Evolutionary conservation across 2,797 vertebrate species (phyloP).

Genomic region (Etheostoma perlongum): DNA sequence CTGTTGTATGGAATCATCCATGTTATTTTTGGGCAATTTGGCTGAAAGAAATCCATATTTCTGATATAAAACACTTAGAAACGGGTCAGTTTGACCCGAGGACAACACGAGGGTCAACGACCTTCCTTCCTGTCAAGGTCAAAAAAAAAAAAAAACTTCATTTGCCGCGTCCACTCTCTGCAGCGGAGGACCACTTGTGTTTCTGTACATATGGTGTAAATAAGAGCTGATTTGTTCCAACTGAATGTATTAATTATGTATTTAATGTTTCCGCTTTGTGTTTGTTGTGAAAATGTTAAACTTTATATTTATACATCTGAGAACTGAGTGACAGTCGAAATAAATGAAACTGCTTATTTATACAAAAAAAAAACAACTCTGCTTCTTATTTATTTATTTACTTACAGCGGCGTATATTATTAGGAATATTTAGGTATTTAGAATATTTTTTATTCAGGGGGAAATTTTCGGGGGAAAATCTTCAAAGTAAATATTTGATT

Average conservation of each 20-base stretch:
- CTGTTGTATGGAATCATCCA: no score
- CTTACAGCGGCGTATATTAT: background rate
- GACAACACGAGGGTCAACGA: background rate
- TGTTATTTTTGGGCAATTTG: no score
- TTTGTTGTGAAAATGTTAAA: slow-evolving; percentile 89
- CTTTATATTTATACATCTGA: slow-evolving; percentile 89
- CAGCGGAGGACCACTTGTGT: slow-evolving; percentile 91
- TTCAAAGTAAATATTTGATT: no score
- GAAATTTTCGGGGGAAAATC: no score
- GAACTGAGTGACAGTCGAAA: slow-evolving; percentile 84
- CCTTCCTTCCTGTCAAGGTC: slow-evolving; percentile 24
- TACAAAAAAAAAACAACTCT: slow-evolving; percentile 69
- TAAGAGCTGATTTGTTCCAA: slow-evolving; percentile 93
- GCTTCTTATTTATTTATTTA: background rate
- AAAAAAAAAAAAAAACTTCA: slow-evolving; percentile 19
- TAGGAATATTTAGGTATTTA: background rate
- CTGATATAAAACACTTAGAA: no score
- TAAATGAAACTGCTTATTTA: slow-evolving; percentile 84
- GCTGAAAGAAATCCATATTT: no score
- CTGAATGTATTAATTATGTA: slow-evolving; percentile 86
- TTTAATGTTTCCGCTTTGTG: slow-evolving; percentile 92
- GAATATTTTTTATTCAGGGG: background rate
- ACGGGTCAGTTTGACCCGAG: no score
- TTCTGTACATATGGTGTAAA: slow-evolving; percentile 92
- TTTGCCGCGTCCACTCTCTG: slow-evolving; percentile 39